Base-by-base conservation (phyloP, 2,888 invertebrate species). In the Carcina quercana region DNA sequence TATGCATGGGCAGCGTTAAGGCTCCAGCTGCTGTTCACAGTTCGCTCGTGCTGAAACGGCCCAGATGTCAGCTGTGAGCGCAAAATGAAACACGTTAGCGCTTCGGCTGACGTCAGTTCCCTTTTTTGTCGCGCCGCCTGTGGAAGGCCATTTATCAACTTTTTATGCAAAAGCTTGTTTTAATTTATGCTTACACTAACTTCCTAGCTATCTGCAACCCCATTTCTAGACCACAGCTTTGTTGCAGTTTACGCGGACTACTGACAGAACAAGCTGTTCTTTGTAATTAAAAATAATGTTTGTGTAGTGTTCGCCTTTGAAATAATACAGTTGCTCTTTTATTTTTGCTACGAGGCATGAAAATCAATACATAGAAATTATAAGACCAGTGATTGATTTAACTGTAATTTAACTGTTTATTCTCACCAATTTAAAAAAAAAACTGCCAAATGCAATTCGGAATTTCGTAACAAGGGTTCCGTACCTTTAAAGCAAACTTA, bases 121-220 rank as follows among this genome's bases (percentile, higher is more conserved):
- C 62, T 73, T 78, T 82, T 82, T 80, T 74, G 72, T 68, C 63
- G 64, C 50, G 53, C 68, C 69, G 75, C 67, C 71, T 67, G 75
- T 63, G 72, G 59, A 74, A 58, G 59, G 65, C 72, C 72, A 82
- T 82, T 82, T 80, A 78, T 83, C 80, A 80, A 78, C 76, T 82
- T 83, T 82, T 82, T 82, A 76, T 73, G 63, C 60, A 64, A 73
- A 73, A 63, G 64, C 72, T 76, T 79, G 78, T 78, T 78, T 80
- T 80, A 82, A 79, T 79, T 79, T 82, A 80, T 78, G 78, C 79
- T 74, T 66, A 70, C 67, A 69, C 73, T 69, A 72, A 78, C 67
- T 75, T 72, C 61, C 58, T 59, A 67, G 71, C 66, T 76, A 78
- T 76, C 72, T 69, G 57, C 66, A 64, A 78, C 73, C 73, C 74